Evolutionary conservation across 23 tunicate species (phyloP), one percentile per base, ranked within the genome.

Genomic region (Ciona savignyi): DNA sequence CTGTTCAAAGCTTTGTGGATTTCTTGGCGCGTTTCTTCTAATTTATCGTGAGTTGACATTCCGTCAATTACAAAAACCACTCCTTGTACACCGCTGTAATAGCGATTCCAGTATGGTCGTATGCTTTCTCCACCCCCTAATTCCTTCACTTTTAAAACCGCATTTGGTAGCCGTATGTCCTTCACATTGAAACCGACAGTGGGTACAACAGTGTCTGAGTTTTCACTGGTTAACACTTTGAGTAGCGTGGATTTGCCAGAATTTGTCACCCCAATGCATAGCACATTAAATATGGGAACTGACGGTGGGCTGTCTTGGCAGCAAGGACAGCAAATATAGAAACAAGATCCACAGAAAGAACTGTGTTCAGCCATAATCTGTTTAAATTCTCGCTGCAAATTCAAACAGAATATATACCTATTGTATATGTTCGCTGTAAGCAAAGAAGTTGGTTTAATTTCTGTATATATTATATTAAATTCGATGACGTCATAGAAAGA

Each of bases 21-120:
- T 68, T 76, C 86, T 4, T 30, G 63, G 29, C 73, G 70, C 29
- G 81, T 80, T 22, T 69, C 74, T 51, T 86, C 81, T 56, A 86
- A 51, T 27, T 75, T 64, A 1, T 69, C 82, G 1, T 86, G 82
- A 2, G 81, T 75, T 30, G 86, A 86, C 29, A 76, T 64, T 1
- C 94, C 85, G 48, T 86, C 94, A 35, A 86, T 75, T 49, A 86
- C 94, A 75, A 80, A 86, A 27, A 86, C 76, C 2, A 80, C 82
- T 30, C 77, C 94, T 0, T 81, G 74, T 11, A 68, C 86, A 32
- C 64, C 49, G 32, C 51, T 35, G 72, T 56, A 86, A 48, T 86
- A 86, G 11, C 86, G 81, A 62, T 51, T 62, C 94, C 94, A 86
- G 61, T 63, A 76, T 26, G 74, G 76, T 4, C 94, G 77, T n/a